These are phyloP conservation scores for Sciurus vulgaris DNA, from an alignment of 2,797 vertebrate genomes.

Conservation along the genomic window DNA sequence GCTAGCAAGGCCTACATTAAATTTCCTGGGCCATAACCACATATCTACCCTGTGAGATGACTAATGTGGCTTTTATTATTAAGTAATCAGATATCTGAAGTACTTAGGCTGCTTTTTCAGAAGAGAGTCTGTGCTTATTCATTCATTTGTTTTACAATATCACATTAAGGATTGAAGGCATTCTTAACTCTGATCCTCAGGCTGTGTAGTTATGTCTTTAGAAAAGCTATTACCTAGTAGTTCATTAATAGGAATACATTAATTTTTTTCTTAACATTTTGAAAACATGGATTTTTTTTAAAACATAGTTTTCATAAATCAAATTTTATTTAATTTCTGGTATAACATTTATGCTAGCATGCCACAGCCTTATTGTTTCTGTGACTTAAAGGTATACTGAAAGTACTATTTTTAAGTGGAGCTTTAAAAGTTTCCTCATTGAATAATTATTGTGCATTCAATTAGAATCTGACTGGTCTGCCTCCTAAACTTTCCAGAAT, in stretches of 20 bases:
- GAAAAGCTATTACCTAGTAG: not conserved
- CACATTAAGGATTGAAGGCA: not conserved
- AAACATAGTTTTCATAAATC: slow-evolving; percentile 50
- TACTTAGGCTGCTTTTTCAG: not conserved
- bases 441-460: not conserved
- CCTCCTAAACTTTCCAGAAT: not conserved
- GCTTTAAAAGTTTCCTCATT: not conserved
- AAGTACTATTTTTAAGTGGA: slow-evolving; percentile 35
- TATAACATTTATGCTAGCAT: not conserved
- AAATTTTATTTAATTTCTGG: slow-evolving; percentile 53
- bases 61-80: slow-evolving; percentile 3
- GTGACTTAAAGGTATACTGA: not conserved
- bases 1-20: not conserved
- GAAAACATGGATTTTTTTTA: slow-evolving; percentile 29
- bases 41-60: slow-evolving; percentile 3
- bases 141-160: slow-evolving; percentile 36
- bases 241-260: not conserved
- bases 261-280: slow-evolving; percentile 28
- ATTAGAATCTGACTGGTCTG: not conserved
- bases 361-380: not conserved
- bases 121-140: not conserved
- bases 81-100: slow-evolving; percentile 46
- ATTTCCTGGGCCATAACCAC: not conserved
- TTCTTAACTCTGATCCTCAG: slow-evolving; percentile 2
- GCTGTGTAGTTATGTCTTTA: not conserved